These are phyloP conservation scores for Scalopus aquaticus DNA, from an alignment of 2,113 vertebrate genomes.

Conservation along the genomic window DNA sequence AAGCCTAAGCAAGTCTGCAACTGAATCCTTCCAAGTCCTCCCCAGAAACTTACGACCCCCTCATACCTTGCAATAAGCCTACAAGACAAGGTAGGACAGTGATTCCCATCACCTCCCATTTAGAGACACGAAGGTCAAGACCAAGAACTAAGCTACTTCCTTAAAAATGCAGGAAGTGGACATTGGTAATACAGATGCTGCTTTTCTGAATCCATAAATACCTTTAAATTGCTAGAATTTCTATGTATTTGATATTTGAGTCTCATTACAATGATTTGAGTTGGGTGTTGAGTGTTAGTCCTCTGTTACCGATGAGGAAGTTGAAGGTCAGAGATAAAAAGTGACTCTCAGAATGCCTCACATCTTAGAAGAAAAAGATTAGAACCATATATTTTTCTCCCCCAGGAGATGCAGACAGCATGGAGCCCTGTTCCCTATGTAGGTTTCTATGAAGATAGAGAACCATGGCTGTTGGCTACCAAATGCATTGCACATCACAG, in stretches of 20 bases:
- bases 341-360: not conserved
- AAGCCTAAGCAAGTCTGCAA: not conserved
- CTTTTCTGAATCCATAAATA: not conserved
- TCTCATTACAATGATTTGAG: not conserved
- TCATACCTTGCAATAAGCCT: not conserved
- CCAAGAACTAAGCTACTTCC: not conserved
- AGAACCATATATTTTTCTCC: not conserved
- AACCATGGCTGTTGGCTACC: not conserved
- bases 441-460: not conserved
- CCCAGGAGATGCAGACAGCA: not conserved
- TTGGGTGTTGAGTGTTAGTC: not conserved
- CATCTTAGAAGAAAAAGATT: not conserved
- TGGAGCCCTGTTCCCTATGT: rapidly evolving
- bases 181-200: not conserved
- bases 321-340: not conserved
- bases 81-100: not conserved
- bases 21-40: not conserved
- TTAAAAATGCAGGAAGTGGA: not conserved
- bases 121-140: not conserved
- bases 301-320: not conserved
- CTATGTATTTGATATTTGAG: not conserved
- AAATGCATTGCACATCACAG: not conserved
- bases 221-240: not conserved
- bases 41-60: not conserved
- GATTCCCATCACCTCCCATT: too few relatives aligned